These are phyloP conservation scores for Forbesichthys papilliferus DNA, from an alignment of 2,113 vertebrate species.

Conservation along the genomic window DNA sequence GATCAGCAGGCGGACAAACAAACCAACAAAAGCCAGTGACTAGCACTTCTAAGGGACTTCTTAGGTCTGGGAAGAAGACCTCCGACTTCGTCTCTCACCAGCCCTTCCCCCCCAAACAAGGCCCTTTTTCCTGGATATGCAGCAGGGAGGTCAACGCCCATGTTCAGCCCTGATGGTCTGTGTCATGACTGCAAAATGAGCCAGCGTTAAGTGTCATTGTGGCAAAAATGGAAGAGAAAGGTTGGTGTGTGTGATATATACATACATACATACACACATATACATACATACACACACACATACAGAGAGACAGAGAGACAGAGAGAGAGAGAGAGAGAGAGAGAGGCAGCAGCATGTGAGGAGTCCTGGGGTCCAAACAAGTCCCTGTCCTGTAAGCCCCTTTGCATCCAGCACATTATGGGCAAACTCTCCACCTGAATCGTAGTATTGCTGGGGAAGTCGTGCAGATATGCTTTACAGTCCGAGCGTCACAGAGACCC, in stretches of 20 bases:
- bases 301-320: too few relatives aligned
- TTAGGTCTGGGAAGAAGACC: constrained; percentile 4
- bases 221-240: neutral
- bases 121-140: constrained; percentile 8
- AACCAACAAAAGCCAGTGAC: constrained; percentile 12
- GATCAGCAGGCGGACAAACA: constrained; percentile 39
- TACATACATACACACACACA: too few relatives aligned
- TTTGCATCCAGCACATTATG: constrained; percentile 2
- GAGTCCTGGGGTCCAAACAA: constrained; percentile 13
- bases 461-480: constrained; percentile 14
- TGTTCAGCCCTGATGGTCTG: constrained; percentile 14
- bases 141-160: neutral
- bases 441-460: constrained; percentile 64
- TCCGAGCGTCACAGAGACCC: constrained; percentile 3
- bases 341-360: neutral
- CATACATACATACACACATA: too few relatives aligned
- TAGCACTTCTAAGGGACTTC: neutral
- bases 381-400: constrained; percentile 52
- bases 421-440: constrained; percentile 10
- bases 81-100: constrained; percentile 7
- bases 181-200: constrained; percentile 1
- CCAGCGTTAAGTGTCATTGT: neutral
- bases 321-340: too few relatives aligned
- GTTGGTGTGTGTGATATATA: neutral
- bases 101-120: constrained; percentile 2